Evolutionary conservation across 2,797 vertebrate species (phyloP), one percentile per base, ranked within the genome.

Genomic region (Poeciliopsis paucimaculata): DNA sequence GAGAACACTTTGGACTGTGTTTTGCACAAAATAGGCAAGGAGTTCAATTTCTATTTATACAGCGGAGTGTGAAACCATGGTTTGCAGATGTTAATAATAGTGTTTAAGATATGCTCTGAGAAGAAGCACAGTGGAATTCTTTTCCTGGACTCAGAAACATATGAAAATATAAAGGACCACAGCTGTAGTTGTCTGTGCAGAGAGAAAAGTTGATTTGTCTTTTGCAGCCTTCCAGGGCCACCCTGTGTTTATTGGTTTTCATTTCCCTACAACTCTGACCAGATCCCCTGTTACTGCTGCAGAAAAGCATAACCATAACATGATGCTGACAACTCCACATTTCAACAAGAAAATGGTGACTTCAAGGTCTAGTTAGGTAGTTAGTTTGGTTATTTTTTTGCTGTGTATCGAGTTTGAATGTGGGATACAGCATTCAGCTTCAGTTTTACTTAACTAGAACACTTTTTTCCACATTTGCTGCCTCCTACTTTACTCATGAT

Each of bases 31-130:
- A 71, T 26, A 45, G 10, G 12, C 39, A 71, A n/a, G 41, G 39
- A 43, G 5, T 71, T 71, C 12, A 45, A n/a, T 71, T 43, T 71
- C 68, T n/a, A 28, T 71, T 71, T 45, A 45, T 45, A 45, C 1
- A 13, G 12, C 11, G 16, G 41, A 10, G 41, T 45, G 68, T 45
- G 68, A 43, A n/a, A 43, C 41, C 41, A 45, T 71, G 41, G 68
- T 71, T 71, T 45, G 68, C 41, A 71, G 39, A 71, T 71, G 68
- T 70, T 70, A 5, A 70, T 12, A 71, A n/a, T 71, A 15, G 39
- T 71, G 68, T 71, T 41, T 28, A 2, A 71, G 68, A 45, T 34
- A 45, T 71, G 41, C 41, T 71, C 68, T 71, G 68, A n/a, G 26
- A 23, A 71, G 26, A 71, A 71, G 45, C 26, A 71, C 26, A 45